Percentiles rank a stretch among this genome's conserved stretches.
These are phyloP conservation scores for Drosophila biarmipes DNA, from an alignment of 1,140 invertebrate species.

Conservation along the genomic window DNA sequence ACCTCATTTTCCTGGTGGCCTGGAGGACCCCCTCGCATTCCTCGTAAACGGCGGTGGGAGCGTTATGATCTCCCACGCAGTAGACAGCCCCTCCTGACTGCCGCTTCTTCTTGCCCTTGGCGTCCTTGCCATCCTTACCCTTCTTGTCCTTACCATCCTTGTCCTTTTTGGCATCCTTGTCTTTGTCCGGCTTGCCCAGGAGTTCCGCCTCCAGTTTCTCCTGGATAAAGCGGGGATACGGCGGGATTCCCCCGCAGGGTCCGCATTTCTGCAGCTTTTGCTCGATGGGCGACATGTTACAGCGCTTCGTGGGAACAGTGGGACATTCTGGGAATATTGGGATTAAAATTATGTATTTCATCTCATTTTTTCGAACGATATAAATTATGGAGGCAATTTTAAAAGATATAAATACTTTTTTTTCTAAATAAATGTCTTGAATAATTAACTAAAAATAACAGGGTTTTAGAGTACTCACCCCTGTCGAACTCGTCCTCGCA, in stretches of 20 bases:
- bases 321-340: constrained; percentile 49
- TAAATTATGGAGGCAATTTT: too few relatives aligned
- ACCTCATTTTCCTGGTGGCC: not conserved
- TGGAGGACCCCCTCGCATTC: not conserved
- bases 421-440: too few relatives aligned
- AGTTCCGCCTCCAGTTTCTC: not conserved
- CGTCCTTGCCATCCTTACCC: constrained; percentile 13
- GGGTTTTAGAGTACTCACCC: constrained; percentile 32
- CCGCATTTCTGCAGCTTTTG: constrained; percentile 53
- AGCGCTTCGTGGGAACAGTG: constrained; percentile 51
- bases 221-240: constrained; percentile 32
- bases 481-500: constrained; percentile 77
- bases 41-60: not conserved
- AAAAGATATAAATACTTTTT: too few relatives aligned
- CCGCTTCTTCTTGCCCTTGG: constrained; percentile 40
- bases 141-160: constrained; percentile 24
- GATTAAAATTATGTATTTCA: not conserved
- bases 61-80: not conserved
- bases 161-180: constrained; percentile 9
- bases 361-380: too few relatives aligned
- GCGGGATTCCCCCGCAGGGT: constrained; percentile 55
- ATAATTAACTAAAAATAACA: too few relatives aligned
- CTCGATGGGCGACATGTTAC: constrained; percentile 42
- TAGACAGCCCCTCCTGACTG: constrained; percentile 43
- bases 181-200: constrained; percentile 5